Evolutionary conservation across 1,140 invertebrate genomes (phyloP), one percentile per base, ranked within the genome.

Genomic region (Drosophila busckii): DNA sequence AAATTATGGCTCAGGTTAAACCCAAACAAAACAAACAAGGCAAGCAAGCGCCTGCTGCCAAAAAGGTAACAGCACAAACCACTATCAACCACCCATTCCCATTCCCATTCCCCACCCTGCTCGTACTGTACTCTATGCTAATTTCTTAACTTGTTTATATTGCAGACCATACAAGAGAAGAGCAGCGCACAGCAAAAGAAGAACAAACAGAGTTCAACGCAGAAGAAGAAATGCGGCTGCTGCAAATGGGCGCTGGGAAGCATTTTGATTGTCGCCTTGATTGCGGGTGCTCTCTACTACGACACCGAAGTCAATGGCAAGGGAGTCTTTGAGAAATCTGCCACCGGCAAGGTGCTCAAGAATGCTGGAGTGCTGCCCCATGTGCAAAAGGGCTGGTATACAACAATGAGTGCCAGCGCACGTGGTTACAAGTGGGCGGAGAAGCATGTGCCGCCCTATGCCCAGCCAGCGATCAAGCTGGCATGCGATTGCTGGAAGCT

Each of bases 401-500:
- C 86, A 19, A 86, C 89, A 1, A 88, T 91, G 62, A 84, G 89
- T 0, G 90, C 90, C 17, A 90, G 89, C 1, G 89, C 89, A 1
- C 88, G 90, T 44, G 89, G 89, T 6, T 90, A 91, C 50, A 88
- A 90, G 52, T 92, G 90, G 89, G 76, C 92, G 28, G 90, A 94
- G 67, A 88, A 90, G 10, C 91, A 90, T 70, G 90, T 91, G n/a
- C 93, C 93, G 1, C 88, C 91, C 9, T 92, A 93, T 69, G 87
- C 88, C 10, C 88, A 89, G 61, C 91, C 92, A 0, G 93, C 93
- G 66, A 67, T 89, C 2, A 89, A 91, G 84, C 93, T 9, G 75
- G 89, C 0, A 87, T 85, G n/a, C 52, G 91, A 94, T 80, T 25
- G 90, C 6, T 88, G 88, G 49, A 85, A 90, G 34, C 25, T 93